A percentile compares a stretch with the other conserved stretches of the same genome.
Evolutionary conservation across 2,797 vertebrate genomes (phyloP).

Genomic region (Anabacerthia variegaticeps): DNA sequence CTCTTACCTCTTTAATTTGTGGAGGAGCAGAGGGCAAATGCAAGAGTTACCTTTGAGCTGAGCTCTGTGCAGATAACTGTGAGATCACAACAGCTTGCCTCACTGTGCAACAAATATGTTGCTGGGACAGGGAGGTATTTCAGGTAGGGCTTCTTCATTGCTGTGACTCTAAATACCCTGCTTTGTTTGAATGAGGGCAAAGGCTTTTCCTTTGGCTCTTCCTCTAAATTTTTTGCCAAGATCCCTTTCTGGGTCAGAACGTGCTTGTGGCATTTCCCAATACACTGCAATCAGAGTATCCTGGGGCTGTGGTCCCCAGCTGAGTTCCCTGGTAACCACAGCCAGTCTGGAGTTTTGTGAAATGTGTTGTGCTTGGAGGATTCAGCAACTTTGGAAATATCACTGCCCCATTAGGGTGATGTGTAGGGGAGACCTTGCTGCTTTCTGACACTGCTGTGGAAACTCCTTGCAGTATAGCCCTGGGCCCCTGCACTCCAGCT

Average conservation of each 20-base stretch:
- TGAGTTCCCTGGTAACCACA: not conserved
- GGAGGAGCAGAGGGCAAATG: not conserved
- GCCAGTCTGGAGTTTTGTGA: not conserved
- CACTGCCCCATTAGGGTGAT: not conserved
- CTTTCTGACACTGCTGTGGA: not conserved
- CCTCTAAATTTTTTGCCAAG: not conserved
- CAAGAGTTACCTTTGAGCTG: not conserved
- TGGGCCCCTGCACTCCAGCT: not conserved
- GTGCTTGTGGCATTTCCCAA: not conserved
- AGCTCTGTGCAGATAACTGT: not conserved
- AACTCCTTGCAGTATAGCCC: not conserved
- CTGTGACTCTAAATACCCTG: not conserved
- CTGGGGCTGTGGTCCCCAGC: not conserved
- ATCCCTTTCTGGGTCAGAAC: not conserved
- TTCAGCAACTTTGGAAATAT: not conserved
- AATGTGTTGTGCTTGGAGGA: not conserved
- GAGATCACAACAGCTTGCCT: not conserved
- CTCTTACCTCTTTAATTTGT: not conserved
- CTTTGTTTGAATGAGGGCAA: not conserved
- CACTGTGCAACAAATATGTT: not conserved
- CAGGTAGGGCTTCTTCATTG: not conserved
- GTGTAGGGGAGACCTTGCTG: not conserved
- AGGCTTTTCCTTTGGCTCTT: not conserved
- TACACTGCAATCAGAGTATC: not conserved
- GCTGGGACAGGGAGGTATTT: not conserved